Percentiles rank a stretch among this genome's conserved stretches.
Conservation (phyloP, 2,888 invertebrate species). For the Eupithecia abbreviata region DNA sequence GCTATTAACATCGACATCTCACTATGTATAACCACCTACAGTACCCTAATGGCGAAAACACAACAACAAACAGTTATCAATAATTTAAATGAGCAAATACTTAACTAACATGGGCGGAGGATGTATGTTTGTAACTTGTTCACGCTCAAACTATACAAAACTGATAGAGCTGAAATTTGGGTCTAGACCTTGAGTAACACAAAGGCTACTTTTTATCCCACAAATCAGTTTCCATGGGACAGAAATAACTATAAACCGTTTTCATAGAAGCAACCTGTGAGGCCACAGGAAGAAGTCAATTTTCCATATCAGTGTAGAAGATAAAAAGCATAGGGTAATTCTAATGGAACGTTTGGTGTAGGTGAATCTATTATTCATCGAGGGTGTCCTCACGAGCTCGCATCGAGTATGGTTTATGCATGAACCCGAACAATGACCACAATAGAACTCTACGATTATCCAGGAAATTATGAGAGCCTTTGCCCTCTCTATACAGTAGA, state of each 20-base stretch:
- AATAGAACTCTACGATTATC: conserved; percentile 8
- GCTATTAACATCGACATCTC: no score
- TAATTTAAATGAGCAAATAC: no score
- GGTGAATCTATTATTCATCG: conserved; percentile 43
- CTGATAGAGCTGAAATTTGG: no score
- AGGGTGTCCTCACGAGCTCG: conserved; percentile 36
- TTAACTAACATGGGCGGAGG: no score
- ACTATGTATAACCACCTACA: no score
- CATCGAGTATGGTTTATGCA: conserved; percentile 40
- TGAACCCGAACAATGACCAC: conserved; percentile 38
- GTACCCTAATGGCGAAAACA: no score
- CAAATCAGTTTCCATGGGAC: no score
- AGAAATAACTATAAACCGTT: background rate
- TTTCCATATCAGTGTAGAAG: conserved; percentile 11
- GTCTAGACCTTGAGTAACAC: no score
- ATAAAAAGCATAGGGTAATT: conserved; percentile 13
- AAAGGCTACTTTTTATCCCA: no score
- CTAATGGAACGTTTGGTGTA: conserved; percentile 22
- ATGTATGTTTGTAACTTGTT: no score
- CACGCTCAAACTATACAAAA: no score
- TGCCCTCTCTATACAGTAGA: background rate
- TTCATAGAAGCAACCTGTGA: background rate
- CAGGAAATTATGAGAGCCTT: background rate
- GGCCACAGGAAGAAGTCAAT: background rate
- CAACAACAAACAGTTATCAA: no score